Conservation (phyloP, 2,113 vertebrate genomes). For the Triplophysa tibetana region DNA sequence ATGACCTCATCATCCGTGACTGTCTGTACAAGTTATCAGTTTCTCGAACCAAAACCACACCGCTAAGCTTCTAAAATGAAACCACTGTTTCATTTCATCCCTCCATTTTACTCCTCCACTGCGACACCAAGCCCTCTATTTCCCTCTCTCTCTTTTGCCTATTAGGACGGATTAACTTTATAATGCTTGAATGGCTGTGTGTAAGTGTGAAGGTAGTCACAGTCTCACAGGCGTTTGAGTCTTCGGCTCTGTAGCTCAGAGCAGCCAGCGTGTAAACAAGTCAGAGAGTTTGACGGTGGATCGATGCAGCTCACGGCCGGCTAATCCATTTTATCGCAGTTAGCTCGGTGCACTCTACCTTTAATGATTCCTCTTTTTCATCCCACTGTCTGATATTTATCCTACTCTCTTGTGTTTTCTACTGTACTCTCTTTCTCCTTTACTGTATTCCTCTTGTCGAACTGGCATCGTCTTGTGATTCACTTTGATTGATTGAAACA, state of each 20-base stretch:
- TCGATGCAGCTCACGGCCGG: slow-evolving; percentile 63
- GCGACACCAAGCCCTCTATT: background rate
- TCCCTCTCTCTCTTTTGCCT: slow-evolving; percentile 61
- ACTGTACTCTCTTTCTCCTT: slow-evolving; percentile 16
- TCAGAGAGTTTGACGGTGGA: slow-evolving; percentile 62
- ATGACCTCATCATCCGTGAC: slow-evolving; percentile 13
- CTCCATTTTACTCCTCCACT: slow-evolving; percentile 40
- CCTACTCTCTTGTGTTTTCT: background rate
- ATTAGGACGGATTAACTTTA: slow-evolving; percentile 78
- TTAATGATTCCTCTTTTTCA: slow-evolving; percentile 25
- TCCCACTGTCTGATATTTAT: background rate
- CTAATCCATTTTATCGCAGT: slow-evolving; percentile 71
- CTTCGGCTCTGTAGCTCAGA: slow-evolving; percentile 38
- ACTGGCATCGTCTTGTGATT: slow-evolving; percentile 52
- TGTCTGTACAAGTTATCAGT: slow-evolving; percentile 43
- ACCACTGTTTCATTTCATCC: slow-evolving; percentile 34
- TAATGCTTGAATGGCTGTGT: slow-evolving; percentile 76
- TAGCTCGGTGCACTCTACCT: slow-evolving; percentile 47
- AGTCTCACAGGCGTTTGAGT: slow-evolving; percentile 44
- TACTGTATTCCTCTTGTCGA: slow-evolving; percentile 9
- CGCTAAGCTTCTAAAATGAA: slow-evolving; percentile 38
- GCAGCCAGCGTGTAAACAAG: slow-evolving; percentile 61
- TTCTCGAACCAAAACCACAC: slow-evolving; percentile 37
- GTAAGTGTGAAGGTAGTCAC: slow-evolving; percentile 70
- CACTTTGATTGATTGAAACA: slow-evolving; percentile 60